Evolutionary conservation across 2,888 invertebrate species (phyloP), one percentile per base, ranked within the genome.

Genomic region (Drosophila merina): DNA sequence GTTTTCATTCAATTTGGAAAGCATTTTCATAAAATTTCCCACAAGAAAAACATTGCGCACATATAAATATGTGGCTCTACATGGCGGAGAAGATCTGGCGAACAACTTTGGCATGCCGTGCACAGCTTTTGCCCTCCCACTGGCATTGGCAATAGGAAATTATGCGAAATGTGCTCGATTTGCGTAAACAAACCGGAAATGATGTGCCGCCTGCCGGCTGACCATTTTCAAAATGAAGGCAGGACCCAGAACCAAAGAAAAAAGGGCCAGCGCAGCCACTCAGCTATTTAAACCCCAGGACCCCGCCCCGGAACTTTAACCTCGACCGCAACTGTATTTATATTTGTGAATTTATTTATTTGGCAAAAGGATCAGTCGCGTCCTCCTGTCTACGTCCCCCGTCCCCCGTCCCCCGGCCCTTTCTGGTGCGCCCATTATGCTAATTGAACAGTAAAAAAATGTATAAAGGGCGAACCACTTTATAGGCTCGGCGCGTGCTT

Each of bases 101-200:
- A 42, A 54, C 62, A 70, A 74, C 69, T 79, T 79, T 63, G 77
- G 75, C 74, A 85, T 85, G 82, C 82, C 68, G 71, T 56, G 85
- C 79, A 84, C 85, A 79, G 79, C 79, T 51, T 48, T 44, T 44
- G 20, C 44, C 4, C 44, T 48, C 44, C 69, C 44, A 55, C 44
- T 36, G 63, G 38, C 31, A 57, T 67, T 83, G 85, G 88, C 81
- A 83, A 88, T 86, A 84, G 88, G 79, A 89, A 88, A 89, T 88
- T 86, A 88, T 88, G 88, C 84, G 80, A 85, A 89, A 80, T 88
- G 85, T 86, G 76, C 80, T 88, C 87, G 88, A 89, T 88, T 89
- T 89, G 89, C 87, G 86, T 82, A 85, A 89, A 88, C 82, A 89
- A 84, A 88, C 87, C 89, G 88, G 88, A 89, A 89, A 89, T 88